Percentiles rank a stretch among this genome's conserved stretches.
Conservation (phyloP, 2,113 vertebrate species). For the Zingel zingel region DNA sequence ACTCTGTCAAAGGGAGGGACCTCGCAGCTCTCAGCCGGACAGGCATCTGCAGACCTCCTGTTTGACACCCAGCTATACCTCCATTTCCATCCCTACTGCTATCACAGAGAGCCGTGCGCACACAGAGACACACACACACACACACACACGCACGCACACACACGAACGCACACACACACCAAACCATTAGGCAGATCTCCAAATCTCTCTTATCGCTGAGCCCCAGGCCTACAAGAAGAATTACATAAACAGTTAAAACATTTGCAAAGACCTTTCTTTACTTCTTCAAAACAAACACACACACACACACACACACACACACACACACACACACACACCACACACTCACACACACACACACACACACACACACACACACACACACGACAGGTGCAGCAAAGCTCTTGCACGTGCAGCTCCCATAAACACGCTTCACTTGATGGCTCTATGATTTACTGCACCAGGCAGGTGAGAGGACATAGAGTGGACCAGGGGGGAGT, state of each 20-base stretch:
- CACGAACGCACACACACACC: not conserved
- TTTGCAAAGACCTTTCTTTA: conserved; percentile 38
- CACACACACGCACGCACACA: conserved; percentile 22
- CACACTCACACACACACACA: conserved; percentile 2
- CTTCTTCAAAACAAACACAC: conserved; percentile 9
- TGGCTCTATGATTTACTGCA: conserved; percentile 92
- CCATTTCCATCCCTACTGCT: conserved; percentile 33
- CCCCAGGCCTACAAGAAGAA: conserved; percentile 39
- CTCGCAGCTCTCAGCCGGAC: conserved; percentile 87
- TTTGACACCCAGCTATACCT: conserved; percentile 83
- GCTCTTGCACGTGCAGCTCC: conserved; percentile 92
- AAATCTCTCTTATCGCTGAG: conserved; percentile 61
- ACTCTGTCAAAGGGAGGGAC: conserved; percentile 96
- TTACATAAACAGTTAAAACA: conserved; percentile 38
- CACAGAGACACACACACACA: conserved; percentile 24
- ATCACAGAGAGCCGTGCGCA: conserved; percentile 19
- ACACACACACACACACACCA: no score
- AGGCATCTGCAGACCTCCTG: conserved; percentile 91
- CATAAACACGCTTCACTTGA: conserved; percentile 93
- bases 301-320: not conserved
- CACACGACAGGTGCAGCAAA: conserved; percentile 91
- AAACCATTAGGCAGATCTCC: conserved; percentile 40
- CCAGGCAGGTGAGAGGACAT: conserved; percentile 96
- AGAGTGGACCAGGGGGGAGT: conserved; percentile 84
- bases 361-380: conserved; percentile 29